Percentiles rank a stretch among this genome's conserved stretches.
Conservation (phyloP, 2,797 vertebrate species). For the Xerus rutilus region DNA sequence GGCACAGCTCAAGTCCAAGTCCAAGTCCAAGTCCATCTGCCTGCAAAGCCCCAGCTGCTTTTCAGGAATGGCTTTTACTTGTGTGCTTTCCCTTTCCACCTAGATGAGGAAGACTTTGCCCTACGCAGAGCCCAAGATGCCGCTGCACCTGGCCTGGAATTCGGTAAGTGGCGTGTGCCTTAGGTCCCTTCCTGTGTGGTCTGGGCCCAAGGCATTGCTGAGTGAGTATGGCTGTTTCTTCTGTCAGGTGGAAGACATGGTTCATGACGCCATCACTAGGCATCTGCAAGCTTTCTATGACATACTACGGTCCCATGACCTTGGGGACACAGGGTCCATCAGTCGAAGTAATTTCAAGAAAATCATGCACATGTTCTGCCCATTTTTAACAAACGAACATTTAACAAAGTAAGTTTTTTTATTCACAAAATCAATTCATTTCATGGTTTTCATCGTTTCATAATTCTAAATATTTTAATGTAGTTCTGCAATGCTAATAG, state of each 20-base stretch:
- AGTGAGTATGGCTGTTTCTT: neutral
- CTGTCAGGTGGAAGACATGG: constrained; percentile 81
- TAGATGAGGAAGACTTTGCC: constrained; percentile 73
- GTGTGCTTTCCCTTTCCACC: neutral
- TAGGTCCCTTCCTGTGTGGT: accelerated
- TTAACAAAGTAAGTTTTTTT: constrained; percentile 83
- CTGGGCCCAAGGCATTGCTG: neutral
- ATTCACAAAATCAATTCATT: neutral
- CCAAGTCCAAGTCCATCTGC: neutral
- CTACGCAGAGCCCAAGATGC: constrained; percentile 54
- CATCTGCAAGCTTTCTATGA: constrained; percentile 79
- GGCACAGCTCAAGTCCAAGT: neutral
- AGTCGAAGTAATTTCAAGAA: constrained; percentile 82
- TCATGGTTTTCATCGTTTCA: neutral
- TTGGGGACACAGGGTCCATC: constrained; percentile 69
- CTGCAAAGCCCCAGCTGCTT: neutral
- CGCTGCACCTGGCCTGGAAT: constrained; percentile 77
- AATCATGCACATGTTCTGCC: constrained; percentile 80
- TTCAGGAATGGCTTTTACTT: accelerated
- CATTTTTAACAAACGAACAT: constrained; percentile 81
- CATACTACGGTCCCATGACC: constrained; percentile 81
- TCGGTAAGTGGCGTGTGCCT: constrained; percentile 78
- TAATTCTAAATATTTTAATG: accelerated
- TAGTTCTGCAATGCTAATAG: accelerated
- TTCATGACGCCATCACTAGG: constrained; percentile 79